phyloP scores from a whole-genome alignment of 2,888 invertebrate species.

The Copidosoma aretas region DNA sequence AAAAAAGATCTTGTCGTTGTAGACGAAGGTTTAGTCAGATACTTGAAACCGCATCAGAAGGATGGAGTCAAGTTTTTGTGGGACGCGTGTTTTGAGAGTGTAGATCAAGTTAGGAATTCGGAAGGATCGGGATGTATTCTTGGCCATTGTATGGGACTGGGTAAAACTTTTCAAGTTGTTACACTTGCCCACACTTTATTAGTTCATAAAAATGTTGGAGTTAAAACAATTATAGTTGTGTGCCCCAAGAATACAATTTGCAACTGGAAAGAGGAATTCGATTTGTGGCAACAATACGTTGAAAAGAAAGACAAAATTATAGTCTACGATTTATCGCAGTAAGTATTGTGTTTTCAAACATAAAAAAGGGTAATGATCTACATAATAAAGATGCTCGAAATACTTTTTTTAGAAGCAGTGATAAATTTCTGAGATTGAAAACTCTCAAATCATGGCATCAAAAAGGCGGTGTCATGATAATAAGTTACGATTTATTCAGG shows the following conservation, averaged over 20 bases:
- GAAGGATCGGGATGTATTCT: conserved; percentile 86
- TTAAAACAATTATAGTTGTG: conserved; percentile 80
- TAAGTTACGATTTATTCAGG: conserved; percentile 93
- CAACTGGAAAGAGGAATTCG: conserved; percentile 92
- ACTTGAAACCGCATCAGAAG: conserved; percentile 88
- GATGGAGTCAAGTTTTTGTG: conserved; percentile 61
- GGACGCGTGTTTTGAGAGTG: conserved; percentile 84
- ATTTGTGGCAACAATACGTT: conserved; percentile 78
- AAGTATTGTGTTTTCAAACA: conserved; percentile 7
- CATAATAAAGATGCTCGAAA: not conserved
- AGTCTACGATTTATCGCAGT: conserved; percentile 74
- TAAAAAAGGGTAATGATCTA: not conserved
- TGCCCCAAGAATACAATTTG: conserved; percentile 90
- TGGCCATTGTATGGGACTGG: conserved; percentile 95
- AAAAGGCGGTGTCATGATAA: conserved; percentile 84
- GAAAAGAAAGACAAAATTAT: conserved; percentile 69
- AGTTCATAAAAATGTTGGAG: conserved; percentile 69
- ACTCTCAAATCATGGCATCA: conserved; percentile 71
- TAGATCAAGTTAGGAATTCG: conserved; percentile 71
- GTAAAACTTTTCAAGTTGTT: conserved; percentile 86
- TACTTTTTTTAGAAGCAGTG: conserved; percentile 14
- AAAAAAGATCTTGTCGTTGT: conserved; percentile 80
- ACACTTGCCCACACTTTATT: conserved; percentile 84
- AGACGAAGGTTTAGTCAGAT: conserved; percentile 75
- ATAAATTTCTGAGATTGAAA: conserved; percentile 4